These are phyloP conservation scores for Gasteruption jaculator DNA, from an alignment of 2,888 invertebrate genomes.

Conservation along the genomic window DNA sequence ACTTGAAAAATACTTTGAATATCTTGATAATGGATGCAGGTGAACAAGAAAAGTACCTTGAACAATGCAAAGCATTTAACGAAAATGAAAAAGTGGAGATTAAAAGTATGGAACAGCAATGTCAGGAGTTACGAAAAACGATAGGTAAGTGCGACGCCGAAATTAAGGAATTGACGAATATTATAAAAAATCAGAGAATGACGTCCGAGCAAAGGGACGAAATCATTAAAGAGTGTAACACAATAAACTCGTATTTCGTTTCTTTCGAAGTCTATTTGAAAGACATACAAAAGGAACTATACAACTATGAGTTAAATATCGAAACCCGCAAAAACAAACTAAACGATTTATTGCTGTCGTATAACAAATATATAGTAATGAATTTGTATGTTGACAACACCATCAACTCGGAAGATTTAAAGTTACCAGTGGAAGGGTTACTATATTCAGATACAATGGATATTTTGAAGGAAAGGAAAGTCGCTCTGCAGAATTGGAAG, in stretches of 20 bases:
- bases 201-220: slow-evolving; percentile 32
- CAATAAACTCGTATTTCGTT: slow-evolving; percentile 31
- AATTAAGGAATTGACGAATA: slow-evolving; percentile 26
- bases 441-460: slow-evolving; percentile 27
- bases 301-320: slow-evolving; percentile 37
- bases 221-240: slow-evolving; percentile 32
- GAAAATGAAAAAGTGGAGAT: too few relatives aligned
- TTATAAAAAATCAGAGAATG: slow-evolving; percentile 38
- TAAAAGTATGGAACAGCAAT: too few relatives aligned
- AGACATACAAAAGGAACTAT: slow-evolving; percentile 40
- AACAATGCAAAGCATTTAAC: too few relatives aligned
- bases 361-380: slow-evolving; percentile 39
- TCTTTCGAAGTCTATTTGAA: slow-evolving; percentile 35
- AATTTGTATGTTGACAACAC: slow-evolving; percentile 24
- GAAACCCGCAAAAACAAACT: slow-evolving; percentile 33
- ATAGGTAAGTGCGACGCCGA: too few relatives aligned
- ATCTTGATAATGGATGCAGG: slow-evolving; percentile 24
- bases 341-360: slow-evolving; percentile 34
- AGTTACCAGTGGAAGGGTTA: slow-evolving; percentile 36
- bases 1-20: slow-evolving; percentile 22
- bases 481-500: slow-evolving; percentile 19
- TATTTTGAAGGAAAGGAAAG: slow-evolving; percentile 23
- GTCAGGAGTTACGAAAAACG: too few relatives aligned
- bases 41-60: slow-evolving; percentile 23
- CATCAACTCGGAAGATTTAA: slow-evolving; percentile 30